A percentile compares a stretch with the other conserved stretches of the same genome.
These are phyloP conservation scores for Tupiocoris notatus DNA, from an alignment of 2,888 invertebrate genomes.

Conservation along the genomic window DNA sequence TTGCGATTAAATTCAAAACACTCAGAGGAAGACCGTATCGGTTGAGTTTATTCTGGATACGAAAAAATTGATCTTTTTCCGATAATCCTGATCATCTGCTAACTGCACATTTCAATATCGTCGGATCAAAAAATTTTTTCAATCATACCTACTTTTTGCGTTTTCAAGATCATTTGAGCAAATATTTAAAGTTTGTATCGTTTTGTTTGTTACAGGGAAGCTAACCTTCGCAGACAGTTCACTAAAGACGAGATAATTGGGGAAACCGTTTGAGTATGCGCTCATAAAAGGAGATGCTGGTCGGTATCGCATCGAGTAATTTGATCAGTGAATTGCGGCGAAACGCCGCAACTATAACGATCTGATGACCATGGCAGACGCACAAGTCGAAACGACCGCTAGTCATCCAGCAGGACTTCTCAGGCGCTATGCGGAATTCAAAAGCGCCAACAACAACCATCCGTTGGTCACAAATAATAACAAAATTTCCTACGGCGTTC, in stretches of 20 bases:
- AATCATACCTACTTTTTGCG: too few relatives aligned
- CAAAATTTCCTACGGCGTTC: constrained; percentile 59
- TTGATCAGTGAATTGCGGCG: constrained; percentile 21
- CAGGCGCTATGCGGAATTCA: constrained; percentile 51
- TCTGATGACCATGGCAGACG: constrained; percentile 66
- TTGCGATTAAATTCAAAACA: too few relatives aligned
- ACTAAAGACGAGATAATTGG: not conserved
- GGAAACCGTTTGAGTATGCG: not conserved
- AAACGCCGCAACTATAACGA: constrained; percentile 34
- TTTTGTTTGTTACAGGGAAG: constrained; percentile 32
- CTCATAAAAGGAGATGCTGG: constrained; percentile 18
- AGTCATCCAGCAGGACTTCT: constrained; percentile 47
- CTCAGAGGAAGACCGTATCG: too few relatives aligned
- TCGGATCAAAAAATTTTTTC: too few relatives aligned
- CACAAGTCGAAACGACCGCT: constrained; percentile 49
- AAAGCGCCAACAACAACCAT: constrained; percentile 58
- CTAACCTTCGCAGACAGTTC: constrained; percentile 1
- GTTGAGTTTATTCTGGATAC: too few relatives aligned
- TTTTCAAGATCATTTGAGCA: too few relatives aligned
- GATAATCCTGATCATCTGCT: too few relatives aligned
- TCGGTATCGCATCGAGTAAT: constrained; percentile 6
- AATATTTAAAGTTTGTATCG: not conserved
- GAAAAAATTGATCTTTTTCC: too few relatives aligned
- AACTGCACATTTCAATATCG: too few relatives aligned
- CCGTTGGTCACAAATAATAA: constrained; percentile 63